These are phyloP conservation scores for Dicrostonyx torquatus DNA, from an alignment of 2,797 vertebrate species.

Conservation along the genomic window DNA sequence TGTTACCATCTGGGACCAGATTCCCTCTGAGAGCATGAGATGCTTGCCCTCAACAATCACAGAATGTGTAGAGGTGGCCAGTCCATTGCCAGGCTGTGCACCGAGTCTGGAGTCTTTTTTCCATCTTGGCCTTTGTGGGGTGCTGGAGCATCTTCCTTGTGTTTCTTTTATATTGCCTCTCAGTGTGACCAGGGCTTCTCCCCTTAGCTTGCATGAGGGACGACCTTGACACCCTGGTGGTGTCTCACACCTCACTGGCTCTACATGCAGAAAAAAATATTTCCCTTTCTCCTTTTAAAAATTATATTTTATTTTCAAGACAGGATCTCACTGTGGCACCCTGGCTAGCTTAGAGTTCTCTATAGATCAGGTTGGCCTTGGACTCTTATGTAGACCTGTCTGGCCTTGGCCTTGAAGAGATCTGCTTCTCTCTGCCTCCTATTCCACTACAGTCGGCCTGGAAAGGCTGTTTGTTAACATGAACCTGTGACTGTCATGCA, in stretches of 20 bases:
- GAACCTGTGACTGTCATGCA: not conserved
- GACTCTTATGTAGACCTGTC: not conserved
- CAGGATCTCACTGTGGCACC: no score
- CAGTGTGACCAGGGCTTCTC: not conserved
- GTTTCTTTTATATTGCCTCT: not conserved
- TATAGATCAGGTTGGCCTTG: not conserved
- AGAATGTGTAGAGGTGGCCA: not conserved
- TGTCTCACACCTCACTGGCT: not conserved
- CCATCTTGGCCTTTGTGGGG: not conserved
- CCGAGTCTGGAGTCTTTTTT: not conserved
- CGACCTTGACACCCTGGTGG: not conserved
- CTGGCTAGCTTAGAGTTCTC: no score
- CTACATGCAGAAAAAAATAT: not conserved
- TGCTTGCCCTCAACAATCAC: slow-evolving; percentile 6
- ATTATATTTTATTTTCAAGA: not conserved
- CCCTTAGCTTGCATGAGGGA: not conserved
- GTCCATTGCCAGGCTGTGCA: not conserved
- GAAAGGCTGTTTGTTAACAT: not conserved
- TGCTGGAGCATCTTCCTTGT: not conserved
- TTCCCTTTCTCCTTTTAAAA: not conserved
- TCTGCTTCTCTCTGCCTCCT: not conserved
- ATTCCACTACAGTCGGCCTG: no score
- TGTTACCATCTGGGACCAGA: not conserved
- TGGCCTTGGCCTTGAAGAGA: not conserved
- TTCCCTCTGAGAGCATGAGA: not conserved